phyloP scores from a whole-genome alignment of 2,888 invertebrate genomes.

The Lamproptera curius region DNA sequence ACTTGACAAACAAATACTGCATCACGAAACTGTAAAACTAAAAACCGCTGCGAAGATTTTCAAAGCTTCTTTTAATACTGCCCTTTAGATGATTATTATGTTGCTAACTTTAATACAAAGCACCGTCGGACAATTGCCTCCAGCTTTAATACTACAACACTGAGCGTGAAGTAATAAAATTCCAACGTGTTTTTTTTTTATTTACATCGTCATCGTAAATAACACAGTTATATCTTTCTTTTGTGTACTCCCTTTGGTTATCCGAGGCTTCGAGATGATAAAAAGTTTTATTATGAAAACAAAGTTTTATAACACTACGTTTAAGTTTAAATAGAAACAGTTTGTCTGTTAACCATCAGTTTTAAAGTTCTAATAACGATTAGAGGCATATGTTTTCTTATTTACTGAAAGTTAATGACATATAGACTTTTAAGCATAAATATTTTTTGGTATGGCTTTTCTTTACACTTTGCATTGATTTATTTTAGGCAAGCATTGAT shows the following conservation, averaged over 20 bases:
- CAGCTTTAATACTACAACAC: conserved; percentile 19
- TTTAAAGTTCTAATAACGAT: no score
- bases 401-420: no score
- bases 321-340: conserved; percentile 17
- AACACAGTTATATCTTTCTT: conserved; percentile 19
- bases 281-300: conserved; percentile 20
- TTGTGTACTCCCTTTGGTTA: conserved; percentile 19
- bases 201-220: conserved; percentile 21
- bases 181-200: conserved; percentile 18
- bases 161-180: conserved; percentile 20
- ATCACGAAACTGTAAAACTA: conserved; percentile 9
- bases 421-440: no score
- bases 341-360: no score
- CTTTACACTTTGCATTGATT: not conserved
- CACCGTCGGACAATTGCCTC: conserved; percentile 14
- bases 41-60: conserved; percentile 7
- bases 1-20: conserved; percentile 13
- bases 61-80: conserved; percentile 7
- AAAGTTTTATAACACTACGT: conserved; percentile 16
- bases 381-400: no score
- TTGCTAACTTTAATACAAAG: conserved; percentile 15
- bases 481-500: not conserved
- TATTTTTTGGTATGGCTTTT: no score
- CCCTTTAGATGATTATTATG: conserved; percentile 16
- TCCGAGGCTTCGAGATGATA: conserved; percentile 19